A percentile compares a stretch with the other conserved stretches of the same genome.
Evolutionary conservation across 2,113 vertebrate species (phyloP).

Genomic region (Oncorhynchus kisutch): DNA sequence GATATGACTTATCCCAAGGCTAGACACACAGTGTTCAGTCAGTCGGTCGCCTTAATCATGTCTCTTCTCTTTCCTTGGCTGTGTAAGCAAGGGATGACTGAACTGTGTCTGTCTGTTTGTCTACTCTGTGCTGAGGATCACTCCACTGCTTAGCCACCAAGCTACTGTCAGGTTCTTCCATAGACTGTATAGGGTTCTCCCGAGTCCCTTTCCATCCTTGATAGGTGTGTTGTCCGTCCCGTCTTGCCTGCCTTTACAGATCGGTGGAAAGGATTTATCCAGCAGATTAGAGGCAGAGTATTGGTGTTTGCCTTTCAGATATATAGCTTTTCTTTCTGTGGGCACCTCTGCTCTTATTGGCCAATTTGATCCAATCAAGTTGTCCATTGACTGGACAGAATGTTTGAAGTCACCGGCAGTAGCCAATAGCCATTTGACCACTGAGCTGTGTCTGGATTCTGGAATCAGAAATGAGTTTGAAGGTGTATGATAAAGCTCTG

Average conservation of each 20-base stretch:
- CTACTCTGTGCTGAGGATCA: conserved; percentile 39
- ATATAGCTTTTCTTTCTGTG: conserved; percentile 6
- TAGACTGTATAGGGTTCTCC: too few relatives aligned
- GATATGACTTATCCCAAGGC: conserved; percentile 43
- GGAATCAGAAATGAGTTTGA: conserved; percentile 3
- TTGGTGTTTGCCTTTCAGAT: neutral
- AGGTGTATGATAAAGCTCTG: conserved; percentile 4
- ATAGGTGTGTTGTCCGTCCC: neutral
- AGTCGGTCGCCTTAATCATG: conserved; percentile 62
- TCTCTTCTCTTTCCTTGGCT: conserved; percentile 47
- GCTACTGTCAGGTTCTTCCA: conserved; percentile 7
- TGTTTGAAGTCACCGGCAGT: neutral
- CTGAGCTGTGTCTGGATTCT: conserved; percentile 15
- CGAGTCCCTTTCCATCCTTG: conserved; percentile 3
- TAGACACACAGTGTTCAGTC: conserved; percentile 64
- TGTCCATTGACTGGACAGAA: neutral
- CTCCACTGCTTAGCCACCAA: conserved; percentile 40
- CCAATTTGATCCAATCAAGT: neutral
- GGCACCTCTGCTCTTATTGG: neutral
- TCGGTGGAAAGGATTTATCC: neutral
- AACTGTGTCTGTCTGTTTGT: conserved; percentile 53
- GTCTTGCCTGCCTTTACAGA: too few relatives aligned
- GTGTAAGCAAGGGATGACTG: conserved; percentile 63
- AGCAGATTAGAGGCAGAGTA: neutral
- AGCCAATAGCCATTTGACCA: neutral